Percentiles rank a stretch among this genome's conserved stretches.
These are phyloP conservation scores for Eupleurogrammus muticus DNA, from an alignment of 2,797 vertebrate species.

Conservation along the genomic window DNA sequence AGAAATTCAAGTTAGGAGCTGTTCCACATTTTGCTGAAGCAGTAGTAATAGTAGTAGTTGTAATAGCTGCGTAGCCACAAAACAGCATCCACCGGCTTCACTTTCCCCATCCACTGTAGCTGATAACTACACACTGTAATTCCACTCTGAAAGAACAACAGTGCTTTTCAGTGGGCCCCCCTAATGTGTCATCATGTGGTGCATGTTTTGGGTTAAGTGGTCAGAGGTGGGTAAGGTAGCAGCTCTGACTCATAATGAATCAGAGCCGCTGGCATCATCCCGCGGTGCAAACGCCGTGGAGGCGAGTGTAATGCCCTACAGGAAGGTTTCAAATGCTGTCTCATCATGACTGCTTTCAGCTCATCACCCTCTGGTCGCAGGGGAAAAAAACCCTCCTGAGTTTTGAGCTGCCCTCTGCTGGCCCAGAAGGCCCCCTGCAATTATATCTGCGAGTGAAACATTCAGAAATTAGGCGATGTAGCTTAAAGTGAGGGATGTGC, in stretches of 20 bases:
- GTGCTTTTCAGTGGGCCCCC: background rate
- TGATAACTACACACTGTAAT: no score
- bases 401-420: conserved; percentile 73
- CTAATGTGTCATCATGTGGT: background rate
- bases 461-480: background rate
- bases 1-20: no score
- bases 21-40: no score
- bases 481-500: background rate
- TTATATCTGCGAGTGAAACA: background rate
- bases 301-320: conserved; percentile 8
- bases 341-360: conserved; percentile 32
- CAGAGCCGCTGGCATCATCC: conserved; percentile 6
- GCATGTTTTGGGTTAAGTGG: conserved; percentile 3
- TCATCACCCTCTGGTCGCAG: background rate
- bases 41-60: no score
- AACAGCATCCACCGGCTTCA: no score
- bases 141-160: no score
- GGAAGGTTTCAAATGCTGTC: conserved; percentile 29
- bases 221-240: conserved; percentile 25
- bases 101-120: no score
- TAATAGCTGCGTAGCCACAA: no score
- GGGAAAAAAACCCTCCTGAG: conserved; percentile 25
- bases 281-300: conserved; percentile 6
- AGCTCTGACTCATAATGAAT: conserved; percentile 27
- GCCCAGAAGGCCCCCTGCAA: conserved; percentile 40